A percentile compares a stretch with the other conserved stretches of the same genome.
Conservation (phyloP, 1,140 invertebrate species). For the Heliothis subflexa region DNA sequence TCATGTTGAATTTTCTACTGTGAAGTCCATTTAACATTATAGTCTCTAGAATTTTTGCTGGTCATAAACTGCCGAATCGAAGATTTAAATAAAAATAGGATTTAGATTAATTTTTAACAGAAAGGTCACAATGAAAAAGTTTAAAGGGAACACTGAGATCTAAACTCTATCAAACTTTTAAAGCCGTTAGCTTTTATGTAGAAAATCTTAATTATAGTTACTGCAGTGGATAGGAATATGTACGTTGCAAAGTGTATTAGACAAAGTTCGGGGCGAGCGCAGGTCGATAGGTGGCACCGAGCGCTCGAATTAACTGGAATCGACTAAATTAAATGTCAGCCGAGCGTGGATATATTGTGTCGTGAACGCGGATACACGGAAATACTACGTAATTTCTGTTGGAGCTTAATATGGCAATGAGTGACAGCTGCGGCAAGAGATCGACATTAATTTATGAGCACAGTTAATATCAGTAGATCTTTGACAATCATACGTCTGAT, state of each 20-base stretch:
- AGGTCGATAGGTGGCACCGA: slow-evolving; percentile 53
- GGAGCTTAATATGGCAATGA: not conserved
- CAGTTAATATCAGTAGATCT: not conserved
- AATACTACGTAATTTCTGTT: slow-evolving; percentile 2
- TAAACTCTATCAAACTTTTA: slow-evolving; percentile 1
- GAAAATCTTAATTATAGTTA: slow-evolving; percentile 63
- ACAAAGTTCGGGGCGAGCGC: slow-evolving; percentile 64
- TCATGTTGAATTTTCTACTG: too few relatives aligned
- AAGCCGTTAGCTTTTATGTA: slow-evolving; percentile 37
- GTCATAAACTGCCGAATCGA: too few relatives aligned
- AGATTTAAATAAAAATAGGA: too few relatives aligned
- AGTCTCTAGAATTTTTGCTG: too few relatives aligned
- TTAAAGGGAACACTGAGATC: too few relatives aligned
- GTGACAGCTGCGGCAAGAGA: not conserved
- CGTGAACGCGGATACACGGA: slow-evolving; percentile 13
- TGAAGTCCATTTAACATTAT: too few relatives aligned
- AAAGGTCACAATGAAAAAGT: too few relatives aligned
- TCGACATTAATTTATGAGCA: not conserved
- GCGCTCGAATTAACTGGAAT: slow-evolving; percentile 48
- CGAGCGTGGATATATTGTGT: slow-evolving; percentile 30
- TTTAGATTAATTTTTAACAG: too few relatives aligned
- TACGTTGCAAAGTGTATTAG: slow-evolving; percentile 66
- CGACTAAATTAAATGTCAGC: slow-evolving; percentile 37
- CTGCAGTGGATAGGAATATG: slow-evolving; percentile 59
- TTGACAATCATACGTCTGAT: not conserved